These are phyloP conservation scores for Chrysocyon brachyurus DNA, from an alignment of 2,797 vertebrate species.

Conservation along the genomic window DNA sequence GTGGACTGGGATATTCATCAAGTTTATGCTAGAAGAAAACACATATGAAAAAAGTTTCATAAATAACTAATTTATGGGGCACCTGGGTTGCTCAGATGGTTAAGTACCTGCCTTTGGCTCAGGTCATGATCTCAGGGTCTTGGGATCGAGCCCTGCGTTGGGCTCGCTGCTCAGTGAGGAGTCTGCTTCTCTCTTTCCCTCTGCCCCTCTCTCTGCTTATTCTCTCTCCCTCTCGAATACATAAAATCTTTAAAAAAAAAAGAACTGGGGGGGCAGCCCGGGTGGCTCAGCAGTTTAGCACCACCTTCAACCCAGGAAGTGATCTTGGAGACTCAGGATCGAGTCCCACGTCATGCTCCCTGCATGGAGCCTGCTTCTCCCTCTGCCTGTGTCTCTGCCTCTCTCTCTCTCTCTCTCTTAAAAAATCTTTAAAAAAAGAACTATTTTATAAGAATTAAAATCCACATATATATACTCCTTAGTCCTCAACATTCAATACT, in stretches of 20 bases:
- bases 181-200: background rate
- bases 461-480: background rate
- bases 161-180: background rate
- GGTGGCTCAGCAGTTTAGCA: no score
- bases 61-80: background rate
- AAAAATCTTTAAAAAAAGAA: background rate
- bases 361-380: background rate
- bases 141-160: background rate
- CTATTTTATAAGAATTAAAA: background rate
- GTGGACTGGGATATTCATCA: background rate
- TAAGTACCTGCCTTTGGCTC: background rate
- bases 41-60: background rate
- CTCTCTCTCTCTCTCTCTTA: background rate
- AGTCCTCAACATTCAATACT: background rate
- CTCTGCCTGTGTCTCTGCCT: background rate
- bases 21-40: conserved; percentile 18
- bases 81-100: background rate
- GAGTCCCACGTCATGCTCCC: accelerated
- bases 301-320: no score
- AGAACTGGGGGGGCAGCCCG: no score
- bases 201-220: background rate
- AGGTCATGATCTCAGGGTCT: background rate
- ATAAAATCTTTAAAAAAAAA: background rate
- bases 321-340: background rate
- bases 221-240: background rate